phyloP scores from a whole-genome alignment of 1,140 invertebrate species.

The Gryon sp. region DNA sequence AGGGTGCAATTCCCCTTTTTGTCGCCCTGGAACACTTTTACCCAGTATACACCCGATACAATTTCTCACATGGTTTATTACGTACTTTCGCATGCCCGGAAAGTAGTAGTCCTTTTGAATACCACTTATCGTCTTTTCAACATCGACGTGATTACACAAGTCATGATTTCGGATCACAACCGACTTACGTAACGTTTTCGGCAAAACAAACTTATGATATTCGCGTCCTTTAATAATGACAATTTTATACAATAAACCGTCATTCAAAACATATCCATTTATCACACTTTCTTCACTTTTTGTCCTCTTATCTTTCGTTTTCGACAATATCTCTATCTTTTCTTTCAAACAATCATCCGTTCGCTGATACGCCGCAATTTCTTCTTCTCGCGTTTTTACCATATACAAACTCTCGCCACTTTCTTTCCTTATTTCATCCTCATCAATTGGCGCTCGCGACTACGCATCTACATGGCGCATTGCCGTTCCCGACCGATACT shows the following conservation, averaged over 20 bases:
- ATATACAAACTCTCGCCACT: too few relatives aligned
- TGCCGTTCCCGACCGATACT: conserved; percentile 5
- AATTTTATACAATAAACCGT: conserved; percentile 1
- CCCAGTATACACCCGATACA: background rate
- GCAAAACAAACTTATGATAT: background rate
- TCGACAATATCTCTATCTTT: background rate
- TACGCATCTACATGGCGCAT: background rate
- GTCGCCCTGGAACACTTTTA: background rate
- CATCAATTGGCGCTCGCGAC: background rate
- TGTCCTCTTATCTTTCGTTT: background rate
- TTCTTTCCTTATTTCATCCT: background rate
- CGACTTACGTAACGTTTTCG: background rate
- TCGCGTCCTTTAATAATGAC: background rate
- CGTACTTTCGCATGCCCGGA: background rate
- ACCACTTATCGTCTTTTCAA: background rate
- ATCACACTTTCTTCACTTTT: background rate
- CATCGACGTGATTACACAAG: background rate
- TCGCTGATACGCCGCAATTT: background rate
- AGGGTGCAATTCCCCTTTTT: background rate
- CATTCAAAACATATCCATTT: background rate
- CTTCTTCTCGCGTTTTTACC: background rate
- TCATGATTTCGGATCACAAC: background rate
- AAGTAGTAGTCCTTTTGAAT: background rate
- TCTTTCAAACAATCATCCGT: background rate
- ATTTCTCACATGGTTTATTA: background rate